A percentile compares a stretch with the other conserved stretches of the same genome.
These are phyloP conservation scores for Onychomys torridus DNA, from an alignment of 2,797 vertebrate species.

Conservation along the genomic window DNA sequence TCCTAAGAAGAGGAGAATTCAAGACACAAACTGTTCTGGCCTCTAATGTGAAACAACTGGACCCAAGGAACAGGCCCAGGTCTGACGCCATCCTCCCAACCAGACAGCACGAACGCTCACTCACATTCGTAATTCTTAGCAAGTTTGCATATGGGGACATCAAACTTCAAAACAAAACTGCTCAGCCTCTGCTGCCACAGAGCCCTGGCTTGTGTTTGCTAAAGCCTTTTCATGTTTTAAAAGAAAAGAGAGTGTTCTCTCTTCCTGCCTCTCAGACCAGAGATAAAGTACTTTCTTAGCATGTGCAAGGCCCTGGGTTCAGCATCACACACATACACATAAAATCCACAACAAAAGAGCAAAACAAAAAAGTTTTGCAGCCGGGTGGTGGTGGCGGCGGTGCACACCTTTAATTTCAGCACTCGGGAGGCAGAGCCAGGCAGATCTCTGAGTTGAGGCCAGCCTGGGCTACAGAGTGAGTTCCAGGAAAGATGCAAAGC, in stretches of 20 bases:
- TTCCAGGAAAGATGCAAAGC: too few relatives aligned
- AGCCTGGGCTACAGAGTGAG: too few relatives aligned
- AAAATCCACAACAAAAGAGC: background rate
- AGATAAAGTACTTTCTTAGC: background rate
- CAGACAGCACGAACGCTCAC: conserved; percentile 46
- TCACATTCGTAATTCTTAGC: conserved; percentile 62
- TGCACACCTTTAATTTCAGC: too few relatives aligned
- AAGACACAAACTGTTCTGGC: conserved; percentile 35
- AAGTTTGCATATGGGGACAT: conserved; percentile 58
- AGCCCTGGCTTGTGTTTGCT: background rate
- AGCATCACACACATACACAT: background rate
- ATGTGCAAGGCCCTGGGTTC: background rate
- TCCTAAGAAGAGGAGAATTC: conserved; percentile 49
- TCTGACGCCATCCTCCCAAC: conserved; percentile 45
- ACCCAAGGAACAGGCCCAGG: conserved; percentile 1
- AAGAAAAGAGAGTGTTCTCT: background rate
- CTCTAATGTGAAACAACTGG: conserved; percentile 75
- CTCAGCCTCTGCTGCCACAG: background rate
- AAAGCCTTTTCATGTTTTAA: conserved; percentile 1
- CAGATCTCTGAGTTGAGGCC: too few relatives aligned
- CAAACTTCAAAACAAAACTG: conserved; percentile 63
- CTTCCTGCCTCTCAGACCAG: background rate
- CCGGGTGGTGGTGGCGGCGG: too few relatives aligned
- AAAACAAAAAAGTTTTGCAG: too few relatives aligned
- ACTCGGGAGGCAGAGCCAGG: too few relatives aligned